Base-by-base conservation (phyloP, 2,888 invertebrate species). In the Dexiosoma caninum region DNA sequence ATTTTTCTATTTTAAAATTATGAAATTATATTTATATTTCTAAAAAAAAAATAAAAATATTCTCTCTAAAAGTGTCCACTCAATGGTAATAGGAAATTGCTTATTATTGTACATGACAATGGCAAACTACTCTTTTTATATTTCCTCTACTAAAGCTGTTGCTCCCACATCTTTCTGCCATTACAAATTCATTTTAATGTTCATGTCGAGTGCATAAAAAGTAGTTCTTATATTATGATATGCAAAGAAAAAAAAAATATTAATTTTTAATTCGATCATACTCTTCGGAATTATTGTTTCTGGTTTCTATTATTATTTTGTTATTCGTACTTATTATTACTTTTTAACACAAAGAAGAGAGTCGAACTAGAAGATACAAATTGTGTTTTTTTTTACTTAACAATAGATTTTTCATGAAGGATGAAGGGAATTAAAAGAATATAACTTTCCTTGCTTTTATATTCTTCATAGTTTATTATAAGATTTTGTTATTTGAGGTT, bases 241-340 rank as follows among this genome's bases (percentile, higher is more conserved):
- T 77, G 64, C 57, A 71, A 10, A 59, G 49, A 59, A 57, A 44
- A n/a, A n/a, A n/a, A n/a, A n/a, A n/a, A n/a, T n/a, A n/a, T n/a
- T n/a, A 72, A 44, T 53, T 69, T 69, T 76, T 53, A 16, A 49
- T 69, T 59, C 66, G 67, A 75, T 74, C 46, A 66, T 51, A 75
- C 49, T 57, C 57, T 59, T 19, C 14, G 14, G n/a, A 23, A 3
- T 35, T 27, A 37, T 49, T 21, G 5, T 9, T 57, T 27, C 27
- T 5, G 6, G n/a, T 40, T 57, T 37, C 5, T 57, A 21, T 14
- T 12, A 53, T 66, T 66, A 42, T 42, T 67, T 60, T 27, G 44
- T 49, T 53, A 51, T 27, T 37, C 16, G 51, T 37, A 27, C 16
- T 37, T 49, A 44, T 72, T 72, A 37, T 37, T 51, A 40, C 30